These are phyloP conservation scores for Oasisia sp. DNA, from an alignment of 2,888 invertebrate species.

Conservation along the genomic window DNA sequence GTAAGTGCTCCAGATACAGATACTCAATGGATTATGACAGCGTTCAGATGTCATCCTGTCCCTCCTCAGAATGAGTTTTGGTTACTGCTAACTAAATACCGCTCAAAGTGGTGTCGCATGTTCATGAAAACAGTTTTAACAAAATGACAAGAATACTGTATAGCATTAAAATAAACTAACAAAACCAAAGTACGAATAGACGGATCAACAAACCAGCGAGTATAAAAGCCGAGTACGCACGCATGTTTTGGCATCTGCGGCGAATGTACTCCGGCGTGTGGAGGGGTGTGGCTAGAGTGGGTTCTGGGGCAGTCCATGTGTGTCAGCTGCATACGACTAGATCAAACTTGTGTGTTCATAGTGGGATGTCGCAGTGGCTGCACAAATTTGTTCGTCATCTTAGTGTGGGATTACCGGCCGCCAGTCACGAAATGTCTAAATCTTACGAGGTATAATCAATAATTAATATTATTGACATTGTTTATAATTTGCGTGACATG, in stretches of 20 bases:
- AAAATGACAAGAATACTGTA: neutral
- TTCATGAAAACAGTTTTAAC: neutral
- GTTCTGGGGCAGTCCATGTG: neutral
- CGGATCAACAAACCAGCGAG: neutral
- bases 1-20: neutral
- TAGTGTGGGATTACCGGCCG: neutral
- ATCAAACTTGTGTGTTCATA: neutral
- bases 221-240: neutral
- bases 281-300: neutral
- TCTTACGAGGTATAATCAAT: neutral
- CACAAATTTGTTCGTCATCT: slow-evolving; percentile 12
- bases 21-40: neutral
- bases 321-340: neutral
- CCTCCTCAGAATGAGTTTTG: neutral
- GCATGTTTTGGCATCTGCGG: neutral
- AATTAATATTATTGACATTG: too few relatives aligned
- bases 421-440: neutral
- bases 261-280: neutral
- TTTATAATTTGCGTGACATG: too few relatives aligned
- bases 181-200: neutral
- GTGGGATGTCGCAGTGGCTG: neutral
- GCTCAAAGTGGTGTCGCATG: neutral
- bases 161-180: neutral
- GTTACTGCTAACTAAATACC: neutral
- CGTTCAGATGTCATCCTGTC: neutral